phyloP scores from a whole-genome alignment of 2,113 vertebrate species.

The Taxidea taxus region DNA sequence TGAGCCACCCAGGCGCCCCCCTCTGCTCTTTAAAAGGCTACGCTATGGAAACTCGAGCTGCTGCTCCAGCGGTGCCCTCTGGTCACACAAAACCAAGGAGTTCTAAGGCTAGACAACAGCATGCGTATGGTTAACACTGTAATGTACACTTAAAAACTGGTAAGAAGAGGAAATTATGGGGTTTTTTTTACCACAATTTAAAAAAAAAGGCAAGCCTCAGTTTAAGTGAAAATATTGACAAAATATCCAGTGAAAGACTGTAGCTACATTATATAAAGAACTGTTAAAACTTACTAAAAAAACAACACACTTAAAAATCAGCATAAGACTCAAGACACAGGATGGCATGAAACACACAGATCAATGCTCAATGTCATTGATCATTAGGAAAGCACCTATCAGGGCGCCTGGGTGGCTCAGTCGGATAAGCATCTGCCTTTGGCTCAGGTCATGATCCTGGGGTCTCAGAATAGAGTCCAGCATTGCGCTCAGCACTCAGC shows the following conservation, averaged over 20 bases:
- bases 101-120: not conserved
- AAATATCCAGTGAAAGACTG: not conserved
- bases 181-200: not conserved
- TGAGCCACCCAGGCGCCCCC: too few species aligned
- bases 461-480: too few species aligned
- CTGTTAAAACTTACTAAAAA: not conserved
- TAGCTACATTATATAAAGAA: not conserved
- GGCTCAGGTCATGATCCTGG: too few species aligned
- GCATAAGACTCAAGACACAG: not conserved
- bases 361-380: not conserved
- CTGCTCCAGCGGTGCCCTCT: not conserved
- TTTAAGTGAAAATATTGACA: not conserved
- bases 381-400: not conserved
- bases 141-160: not conserved
- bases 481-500: too few species aligned
- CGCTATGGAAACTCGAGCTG: not conserved
- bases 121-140: accelerated
- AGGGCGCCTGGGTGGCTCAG: too few species aligned
- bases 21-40: not conserved
- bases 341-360: not conserved
- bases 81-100: not conserved
- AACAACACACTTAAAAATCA: not conserved
- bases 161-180: not conserved
- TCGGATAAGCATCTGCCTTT: too few species aligned
- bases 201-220: not conserved